Conservation (phyloP, 30 jellyfish, hydroid and myxozoan genomes). For the Rhopilema esculentum region DNA sequence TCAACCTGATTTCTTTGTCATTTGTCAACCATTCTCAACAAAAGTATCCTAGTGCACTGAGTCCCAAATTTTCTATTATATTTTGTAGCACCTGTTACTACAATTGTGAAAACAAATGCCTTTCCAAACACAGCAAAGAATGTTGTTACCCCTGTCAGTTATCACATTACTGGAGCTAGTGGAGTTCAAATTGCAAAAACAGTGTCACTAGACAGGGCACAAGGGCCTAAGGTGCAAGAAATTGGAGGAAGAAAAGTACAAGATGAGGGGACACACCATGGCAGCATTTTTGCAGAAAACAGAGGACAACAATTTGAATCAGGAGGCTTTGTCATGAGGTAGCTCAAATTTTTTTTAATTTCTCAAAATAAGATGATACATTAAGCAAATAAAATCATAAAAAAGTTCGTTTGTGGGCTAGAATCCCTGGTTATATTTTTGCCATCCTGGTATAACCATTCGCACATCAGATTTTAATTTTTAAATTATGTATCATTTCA, state of each 20-base stretch:
- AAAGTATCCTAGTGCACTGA: no score
- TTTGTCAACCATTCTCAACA: no score
- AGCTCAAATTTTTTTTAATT: no score
- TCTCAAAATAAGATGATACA: no score
- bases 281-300: background rate
- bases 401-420: no score
- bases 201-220: background rate
- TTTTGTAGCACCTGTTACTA: slow-evolving; percentile 16
- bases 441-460: no score
- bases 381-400: no score
- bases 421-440: no score
- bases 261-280: background rate
- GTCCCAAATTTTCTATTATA: background rate
- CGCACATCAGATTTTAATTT: no score
- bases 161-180: background rate
- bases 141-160: background rate
- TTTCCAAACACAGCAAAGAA: slow-evolving; percentile 2
- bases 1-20: no score
- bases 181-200: background rate
- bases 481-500: no score
- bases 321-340: background rate
- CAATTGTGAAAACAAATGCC: background rate
- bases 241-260: background rate
- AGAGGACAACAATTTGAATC: background rate
- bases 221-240: background rate